Conservation (phyloP, 2,113 vertebrate species). For the Hyperopisus bebe region DNA sequence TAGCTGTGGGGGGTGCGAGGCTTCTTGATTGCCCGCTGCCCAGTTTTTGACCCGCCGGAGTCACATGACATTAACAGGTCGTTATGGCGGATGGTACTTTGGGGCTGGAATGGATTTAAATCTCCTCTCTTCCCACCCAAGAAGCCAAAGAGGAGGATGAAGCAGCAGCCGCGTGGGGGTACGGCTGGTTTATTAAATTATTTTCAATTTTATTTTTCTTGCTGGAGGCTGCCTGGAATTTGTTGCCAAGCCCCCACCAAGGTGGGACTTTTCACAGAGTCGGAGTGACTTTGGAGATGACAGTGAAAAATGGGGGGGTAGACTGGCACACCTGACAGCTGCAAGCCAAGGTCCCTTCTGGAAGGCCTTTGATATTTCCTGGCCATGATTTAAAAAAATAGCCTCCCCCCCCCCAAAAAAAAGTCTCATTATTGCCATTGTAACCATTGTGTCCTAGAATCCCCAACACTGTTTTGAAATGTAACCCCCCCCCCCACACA, state of each 20-base stretch:
- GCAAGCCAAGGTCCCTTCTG: background rate
- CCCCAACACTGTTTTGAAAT: background rate
- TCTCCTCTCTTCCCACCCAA: constrained; percentile 23
- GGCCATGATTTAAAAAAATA: background rate
- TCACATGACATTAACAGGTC: background rate
- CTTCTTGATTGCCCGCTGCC: background rate
- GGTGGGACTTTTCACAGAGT: background rate
- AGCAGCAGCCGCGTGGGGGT: background rate
- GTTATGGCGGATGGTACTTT: background rate
- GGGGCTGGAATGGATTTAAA: constrained; percentile 25
- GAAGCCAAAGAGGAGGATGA: background rate
- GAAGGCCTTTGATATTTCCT: background rate
- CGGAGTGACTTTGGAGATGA: background rate
- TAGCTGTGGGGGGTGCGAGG: background rate
- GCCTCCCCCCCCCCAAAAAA: background rate
- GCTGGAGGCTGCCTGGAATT: background rate
- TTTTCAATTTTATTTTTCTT: background rate
- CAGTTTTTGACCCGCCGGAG: background rate
- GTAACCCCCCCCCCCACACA: background rate
- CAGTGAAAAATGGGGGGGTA: background rate
- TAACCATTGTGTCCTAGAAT: background rate
- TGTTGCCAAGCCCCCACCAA: background rate
- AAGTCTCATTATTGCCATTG: background rate
- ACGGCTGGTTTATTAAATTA: background rate
- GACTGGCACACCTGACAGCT: background rate